These are phyloP conservation scores for Phragmatobia fuliginosa DNA, from an alignment of 2,888 invertebrate species.

Conservation along the genomic window DNA sequence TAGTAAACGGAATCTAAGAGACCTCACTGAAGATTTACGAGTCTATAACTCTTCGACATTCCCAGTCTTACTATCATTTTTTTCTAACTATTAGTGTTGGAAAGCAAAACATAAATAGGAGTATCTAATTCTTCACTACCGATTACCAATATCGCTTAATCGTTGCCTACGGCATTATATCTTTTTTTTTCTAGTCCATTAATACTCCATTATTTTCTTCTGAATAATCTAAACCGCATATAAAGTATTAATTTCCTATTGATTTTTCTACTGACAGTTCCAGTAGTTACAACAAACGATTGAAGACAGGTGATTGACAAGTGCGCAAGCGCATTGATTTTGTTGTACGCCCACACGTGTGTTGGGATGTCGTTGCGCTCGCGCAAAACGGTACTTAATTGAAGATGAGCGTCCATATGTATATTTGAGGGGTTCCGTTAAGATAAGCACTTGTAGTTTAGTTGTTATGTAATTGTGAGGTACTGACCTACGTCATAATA, in stretches of 20 bases:
- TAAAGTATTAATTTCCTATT: slow-evolving; percentile 4
- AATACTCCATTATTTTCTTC: background rate
- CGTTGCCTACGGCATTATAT: background rate
- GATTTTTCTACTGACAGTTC: slow-evolving; percentile 20
- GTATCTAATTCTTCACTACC: background rate
- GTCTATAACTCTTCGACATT: no score
- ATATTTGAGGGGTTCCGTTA: slow-evolving; percentile 41
- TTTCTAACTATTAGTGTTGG: background rate
- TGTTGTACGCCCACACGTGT: slow-evolving; percentile 37
- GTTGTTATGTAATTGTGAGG: slow-evolving; percentile 29
- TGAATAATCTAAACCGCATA: background rate
- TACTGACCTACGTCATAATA: slow-evolving; percentile 32
- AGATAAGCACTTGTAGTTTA: slow-evolving; percentile 23
- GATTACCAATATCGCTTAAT: no score
- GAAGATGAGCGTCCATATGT: slow-evolving; percentile 29
- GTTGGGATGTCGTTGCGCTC: slow-evolving; percentile 50
- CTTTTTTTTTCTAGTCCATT: background rate
- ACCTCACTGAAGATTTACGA: no score
- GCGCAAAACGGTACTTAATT: slow-evolving; percentile 53
- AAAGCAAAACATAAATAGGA: background rate
- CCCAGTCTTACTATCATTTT: no score
- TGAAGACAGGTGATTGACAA: slow-evolving; percentile 56
- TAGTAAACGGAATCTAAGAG: no score
- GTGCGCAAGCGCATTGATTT: slow-evolving; percentile 44
- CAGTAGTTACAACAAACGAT: slow-evolving; percentile 23